phyloP scores from a whole-genome alignment of 2,113 vertebrate species.

The Grammomys dolichurus region DNA sequence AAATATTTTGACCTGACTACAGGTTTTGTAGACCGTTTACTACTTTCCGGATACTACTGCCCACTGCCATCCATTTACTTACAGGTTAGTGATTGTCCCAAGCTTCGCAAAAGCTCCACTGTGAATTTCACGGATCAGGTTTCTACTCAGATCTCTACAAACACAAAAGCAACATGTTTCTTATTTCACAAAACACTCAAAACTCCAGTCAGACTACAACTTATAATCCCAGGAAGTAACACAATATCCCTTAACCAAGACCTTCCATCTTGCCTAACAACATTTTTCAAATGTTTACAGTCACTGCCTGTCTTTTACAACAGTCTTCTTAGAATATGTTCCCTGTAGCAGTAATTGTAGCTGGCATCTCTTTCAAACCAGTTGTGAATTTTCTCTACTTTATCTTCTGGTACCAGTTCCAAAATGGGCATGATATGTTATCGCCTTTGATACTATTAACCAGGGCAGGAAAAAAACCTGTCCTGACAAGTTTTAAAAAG shows the following conservation, averaged over 20 bases:
- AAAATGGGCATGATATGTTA: slow-evolving; percentile 59
- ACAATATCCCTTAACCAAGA: slow-evolving; percentile 47
- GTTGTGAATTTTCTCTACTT: slow-evolving; percentile 73
- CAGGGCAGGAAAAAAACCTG: slow-evolving; percentile 52
- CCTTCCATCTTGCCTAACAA: slow-evolving; percentile 5
- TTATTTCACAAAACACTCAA: slow-evolving; percentile 49
- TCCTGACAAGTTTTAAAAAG: slow-evolving; percentile 39
- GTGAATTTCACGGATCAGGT: slow-evolving; percentile 93
- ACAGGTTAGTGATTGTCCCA: slow-evolving; percentile 94
- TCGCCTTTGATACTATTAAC: slow-evolving; percentile 62
- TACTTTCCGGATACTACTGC: neutral
- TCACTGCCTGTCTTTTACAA: neutral
- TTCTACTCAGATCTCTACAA: slow-evolving; percentile 96
- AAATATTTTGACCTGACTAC: neutral
- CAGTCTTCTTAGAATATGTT: neutral
- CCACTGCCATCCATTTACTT: slow-evolving; percentile 86
- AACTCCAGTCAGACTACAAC: slow-evolving; percentile 29
- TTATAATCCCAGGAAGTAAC: neutral
- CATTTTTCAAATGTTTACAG: neutral
- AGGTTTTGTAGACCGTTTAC: neutral
- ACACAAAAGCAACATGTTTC: slow-evolving; percentile 63
- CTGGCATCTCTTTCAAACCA: slow-evolving; percentile 49
- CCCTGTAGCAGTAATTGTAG: neutral
- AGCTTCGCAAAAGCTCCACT: slow-evolving; percentile 92
- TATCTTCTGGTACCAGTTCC: slow-evolving; percentile 73